Conservation (phyloP, 2,888 invertebrate species). For the Alloscopus bannaensis region DNA sequence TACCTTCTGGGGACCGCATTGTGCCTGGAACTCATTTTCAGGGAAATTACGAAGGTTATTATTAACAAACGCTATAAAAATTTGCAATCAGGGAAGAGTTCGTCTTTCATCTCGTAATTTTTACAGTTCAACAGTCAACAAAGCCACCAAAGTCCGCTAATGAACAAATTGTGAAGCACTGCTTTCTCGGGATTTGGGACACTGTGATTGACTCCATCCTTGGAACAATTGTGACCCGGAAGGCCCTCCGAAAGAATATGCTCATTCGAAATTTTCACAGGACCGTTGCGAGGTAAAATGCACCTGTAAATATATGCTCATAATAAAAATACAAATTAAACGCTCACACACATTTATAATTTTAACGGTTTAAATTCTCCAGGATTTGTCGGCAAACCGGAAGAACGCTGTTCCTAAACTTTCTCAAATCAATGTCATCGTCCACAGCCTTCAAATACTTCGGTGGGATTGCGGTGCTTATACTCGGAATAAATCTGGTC, state of each 20-base stretch:
- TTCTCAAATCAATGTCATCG: not conserved
- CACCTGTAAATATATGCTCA: not conserved
- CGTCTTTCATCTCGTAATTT: not conserved
- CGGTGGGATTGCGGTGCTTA: conserved; percentile 6
- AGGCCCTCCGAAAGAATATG: not conserved
- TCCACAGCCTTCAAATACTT: not conserved
- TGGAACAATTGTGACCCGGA: not conserved
- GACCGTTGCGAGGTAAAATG: not conserved
- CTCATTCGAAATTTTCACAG: not conserved
- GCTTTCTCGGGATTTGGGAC: conserved; percentile 27
- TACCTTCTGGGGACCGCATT: not conserved
- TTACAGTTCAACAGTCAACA: not conserved
- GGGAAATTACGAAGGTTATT: not conserved
- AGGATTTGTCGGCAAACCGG: conserved; percentile 23
- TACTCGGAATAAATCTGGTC: too few species aligned
- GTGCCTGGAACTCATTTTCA: not conserved
- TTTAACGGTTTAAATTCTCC: not conserved
- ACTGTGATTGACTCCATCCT: not conserved
- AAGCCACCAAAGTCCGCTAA: not conserved
- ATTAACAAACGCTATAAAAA: not conserved
- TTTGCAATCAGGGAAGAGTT: not conserved
- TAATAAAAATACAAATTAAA: not conserved
- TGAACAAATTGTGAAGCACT: not conserved
- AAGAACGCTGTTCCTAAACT: not conserved
- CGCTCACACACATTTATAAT: not conserved